Percentiles rank a stretch among this genome's conserved stretches.
These are phyloP conservation scores for Noctilio leporinus DNA, from an alignment of 2,113 vertebrate species.

Conservation along the genomic window DNA sequence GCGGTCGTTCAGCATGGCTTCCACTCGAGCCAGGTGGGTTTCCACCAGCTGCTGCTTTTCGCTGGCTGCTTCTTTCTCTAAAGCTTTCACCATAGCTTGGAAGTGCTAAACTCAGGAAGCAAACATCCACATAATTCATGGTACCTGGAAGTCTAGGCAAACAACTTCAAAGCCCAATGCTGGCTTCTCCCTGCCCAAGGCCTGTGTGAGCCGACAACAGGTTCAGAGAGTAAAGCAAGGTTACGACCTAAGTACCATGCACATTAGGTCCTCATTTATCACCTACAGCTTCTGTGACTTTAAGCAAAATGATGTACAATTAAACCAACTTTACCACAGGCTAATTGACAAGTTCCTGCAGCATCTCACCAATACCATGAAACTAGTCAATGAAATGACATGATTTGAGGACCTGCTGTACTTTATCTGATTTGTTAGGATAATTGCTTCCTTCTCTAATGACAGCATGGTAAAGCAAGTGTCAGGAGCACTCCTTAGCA, in stretches of 20 bases:
- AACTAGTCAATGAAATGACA: neutral
- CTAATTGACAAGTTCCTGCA: neutral
- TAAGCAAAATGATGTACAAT: neutral
- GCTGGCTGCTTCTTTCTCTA: slow-evolving; percentile 96
- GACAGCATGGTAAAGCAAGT: neutral
- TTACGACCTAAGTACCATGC: neutral
- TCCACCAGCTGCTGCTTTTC: slow-evolving; percentile 99
- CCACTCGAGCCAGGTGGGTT: slow-evolving; percentile 95
- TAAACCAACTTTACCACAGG: neutral
- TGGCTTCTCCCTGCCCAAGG: neutral
- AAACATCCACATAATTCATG: neutral
- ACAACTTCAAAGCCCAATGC: accelerated
- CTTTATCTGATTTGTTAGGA: too few relatives aligned
- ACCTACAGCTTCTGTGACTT: neutral
- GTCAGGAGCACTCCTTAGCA: neutral
- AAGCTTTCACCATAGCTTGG: slow-evolving; percentile 94
- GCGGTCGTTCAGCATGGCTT: slow-evolving; percentile 95
- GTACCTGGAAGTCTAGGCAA: neutral
- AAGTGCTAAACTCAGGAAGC: slow-evolving; percentile 83
- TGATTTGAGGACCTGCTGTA: neutral
- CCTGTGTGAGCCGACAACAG: neutral
- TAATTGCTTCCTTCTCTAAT: neutral
- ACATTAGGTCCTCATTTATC: neutral
- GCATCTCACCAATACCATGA: neutral
- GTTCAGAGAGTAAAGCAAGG: neutral